A percentile compares a stretch with the other conserved stretches of the same genome.
phyloP scores from a whole-genome alignment of 2,888 invertebrate genomes.

The Zygothrica quintamaculata region DNA sequence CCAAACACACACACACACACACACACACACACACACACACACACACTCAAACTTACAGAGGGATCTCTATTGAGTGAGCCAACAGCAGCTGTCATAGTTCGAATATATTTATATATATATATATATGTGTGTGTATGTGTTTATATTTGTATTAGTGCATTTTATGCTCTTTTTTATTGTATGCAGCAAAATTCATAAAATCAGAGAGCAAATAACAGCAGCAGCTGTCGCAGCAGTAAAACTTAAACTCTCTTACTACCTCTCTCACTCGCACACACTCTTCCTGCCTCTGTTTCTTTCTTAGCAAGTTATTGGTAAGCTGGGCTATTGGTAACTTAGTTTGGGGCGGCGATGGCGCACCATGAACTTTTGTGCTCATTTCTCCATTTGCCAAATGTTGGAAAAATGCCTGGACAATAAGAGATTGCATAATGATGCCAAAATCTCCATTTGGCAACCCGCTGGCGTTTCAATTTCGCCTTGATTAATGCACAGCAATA shows the following conservation, averaged over 20 bases:
- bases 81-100: conserved; percentile 50
- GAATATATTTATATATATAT: conserved; percentile 14
- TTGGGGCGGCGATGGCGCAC: conserved; percentile 19
- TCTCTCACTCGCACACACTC: too few species aligned
- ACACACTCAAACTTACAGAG: conserved; percentile 22
- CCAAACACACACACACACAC: conserved; percentile 33
- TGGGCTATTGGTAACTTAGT: conserved; percentile 7
- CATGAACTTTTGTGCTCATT: conserved; percentile 74
- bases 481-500: conserved; percentile 41
- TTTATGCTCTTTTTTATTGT: conserved; percentile 66
- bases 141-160: conserved; percentile 45
- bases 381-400: conserved; percentile 66
- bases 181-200: conserved; percentile 66
- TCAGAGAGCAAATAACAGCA: conserved; percentile 48
- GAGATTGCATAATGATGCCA: conserved; percentile 69
- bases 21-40: conserved; percentile 53
- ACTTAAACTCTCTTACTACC: conserved; percentile 29
- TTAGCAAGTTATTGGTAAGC: too few species aligned
- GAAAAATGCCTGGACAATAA: conserved; percentile 33
- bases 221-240: conserved; percentile 53
- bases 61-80: conserved; percentile 19
- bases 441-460: conserved; percentile 50
- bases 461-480: conserved; percentile 42
- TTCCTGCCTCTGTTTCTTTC: too few species aligned
- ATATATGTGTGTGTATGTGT: conserved; percentile 22